phyloP scores from a whole-genome alignment of 2,797 vertebrate species.

The Poecilia velifera region DNA sequence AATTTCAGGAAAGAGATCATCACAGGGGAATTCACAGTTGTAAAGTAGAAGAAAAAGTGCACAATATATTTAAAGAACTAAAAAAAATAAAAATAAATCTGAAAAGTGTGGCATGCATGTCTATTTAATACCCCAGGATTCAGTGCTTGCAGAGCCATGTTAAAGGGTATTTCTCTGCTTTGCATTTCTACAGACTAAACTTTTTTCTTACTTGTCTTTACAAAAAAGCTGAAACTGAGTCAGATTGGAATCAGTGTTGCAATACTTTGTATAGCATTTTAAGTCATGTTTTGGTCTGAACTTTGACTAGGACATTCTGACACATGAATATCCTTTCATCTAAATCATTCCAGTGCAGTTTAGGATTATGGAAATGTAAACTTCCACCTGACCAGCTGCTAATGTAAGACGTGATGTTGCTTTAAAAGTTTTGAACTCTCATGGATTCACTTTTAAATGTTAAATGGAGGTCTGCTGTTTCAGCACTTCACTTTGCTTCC shows the following conservation, averaged over 20 bases:
- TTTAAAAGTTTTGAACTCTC: not conserved
- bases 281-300: not conserved
- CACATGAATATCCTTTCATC: not conserved
- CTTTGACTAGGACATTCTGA: not conserved
- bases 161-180: not conserved
- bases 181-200: not conserved
- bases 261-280: not conserved
- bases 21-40: not conserved
- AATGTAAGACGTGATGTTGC: not conserved
- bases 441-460: not conserved
- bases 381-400: not conserved
- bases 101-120: not conserved
- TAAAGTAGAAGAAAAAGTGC: not conserved
- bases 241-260: not conserved
- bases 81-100: not conserved
- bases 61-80: not conserved
- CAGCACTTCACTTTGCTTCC: slow-evolving; percentile 13
- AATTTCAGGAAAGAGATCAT: not conserved
- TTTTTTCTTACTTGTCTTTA: not conserved
- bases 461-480: slow-evolving; percentile 8
- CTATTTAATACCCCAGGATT: not conserved
- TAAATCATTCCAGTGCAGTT: not conserved
- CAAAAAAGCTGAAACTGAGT: not conserved
- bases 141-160: not conserved
- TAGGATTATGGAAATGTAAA: not conserved